Evolutionary conservation across 2,888 invertebrate species (phyloP).

Genomic region (Pristionchus maxplancki): DNA sequence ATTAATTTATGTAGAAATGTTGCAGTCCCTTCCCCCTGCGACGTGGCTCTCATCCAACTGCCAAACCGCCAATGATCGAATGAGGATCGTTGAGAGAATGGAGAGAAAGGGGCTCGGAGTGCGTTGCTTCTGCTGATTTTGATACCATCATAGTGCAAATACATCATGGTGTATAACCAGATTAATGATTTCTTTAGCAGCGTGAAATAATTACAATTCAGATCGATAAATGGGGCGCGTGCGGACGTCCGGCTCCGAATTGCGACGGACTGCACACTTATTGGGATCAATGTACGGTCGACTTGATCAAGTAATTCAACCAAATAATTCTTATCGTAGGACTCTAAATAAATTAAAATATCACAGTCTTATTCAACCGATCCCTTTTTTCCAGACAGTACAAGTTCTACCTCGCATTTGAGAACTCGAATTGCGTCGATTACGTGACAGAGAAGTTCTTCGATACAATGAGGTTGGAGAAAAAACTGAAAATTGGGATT

Average conservation of each 20-base stretch:
- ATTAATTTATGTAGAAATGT: too few species aligned
- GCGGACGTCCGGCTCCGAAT: constrained; percentile 52
- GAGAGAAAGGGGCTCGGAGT: constrained; percentile 43
- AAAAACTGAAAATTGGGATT: background rate
- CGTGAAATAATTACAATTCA: background rate
- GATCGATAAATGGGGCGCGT: constrained; percentile 56
- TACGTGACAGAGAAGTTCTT: constrained; percentile 70
- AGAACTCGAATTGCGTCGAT: constrained; percentile 67
- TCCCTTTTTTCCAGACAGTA: constrained; percentile 53
- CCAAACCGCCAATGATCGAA: constrained; percentile 53
- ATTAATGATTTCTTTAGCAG: too few species aligned
- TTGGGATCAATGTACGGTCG: constrained; percentile 55
- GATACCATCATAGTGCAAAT: too few species aligned
- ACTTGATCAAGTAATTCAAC: constrained; percentile 56
- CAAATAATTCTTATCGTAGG: too few species aligned
- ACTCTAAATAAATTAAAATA: too few species aligned
- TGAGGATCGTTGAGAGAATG: constrained; percentile 55
- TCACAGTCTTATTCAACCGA: too few species aligned
- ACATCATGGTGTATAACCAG: too few species aligned
- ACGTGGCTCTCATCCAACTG: constrained; percentile 62
- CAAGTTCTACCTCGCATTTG: constrained; percentile 67
- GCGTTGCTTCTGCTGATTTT: too few species aligned
- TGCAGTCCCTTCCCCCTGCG: constrained; percentile 50
- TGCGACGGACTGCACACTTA: constrained; percentile 55
- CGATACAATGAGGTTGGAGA: constrained; percentile 57